Base-by-base conservation (phyloP, 2,797 vertebrate species). In the Cynopterus sphinx region DNA sequence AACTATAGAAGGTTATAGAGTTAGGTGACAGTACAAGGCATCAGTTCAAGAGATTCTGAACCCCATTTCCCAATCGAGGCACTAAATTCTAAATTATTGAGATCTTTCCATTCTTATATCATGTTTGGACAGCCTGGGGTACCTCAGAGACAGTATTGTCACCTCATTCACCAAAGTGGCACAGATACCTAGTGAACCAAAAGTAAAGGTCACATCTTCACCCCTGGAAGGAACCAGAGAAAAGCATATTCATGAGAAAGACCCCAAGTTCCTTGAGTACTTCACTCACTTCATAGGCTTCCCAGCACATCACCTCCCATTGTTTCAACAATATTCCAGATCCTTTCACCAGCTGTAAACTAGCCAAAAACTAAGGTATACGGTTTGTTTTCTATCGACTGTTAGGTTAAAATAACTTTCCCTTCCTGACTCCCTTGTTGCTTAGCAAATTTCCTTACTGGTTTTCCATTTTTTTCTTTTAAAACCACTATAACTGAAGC, bases 401-500 rank as follows among this genome's bases (percentile, higher is more conserved):
- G 7, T 83, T 71, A 89, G 36, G 68, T 91, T 94, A 90, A 97
- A 97, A 92, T 92, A 96, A 96, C 78, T 81, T 77, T 96, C 43
- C n/a, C 21, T 92, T 91, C 74, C 74, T 91, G 82, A 88, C 31
- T 96, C 78, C 9, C 61, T 86, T 68, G 74, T 94, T 96, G 85
- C 70, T 87, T 87, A 87, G 82, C 68, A 91, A 95, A 93, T 55
- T 33, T 79, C 41, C 61, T 82, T 96, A 65, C 63, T 75, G 24
- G 12, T 89, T 97, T 98, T 97, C 97, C 95, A 97, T 97, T 90
- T 97, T 98, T 97, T 86, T 86, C 98, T 98, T 98, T 97, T 97
- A 98, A 98, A 98, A 92, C 87, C 92, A 1, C 96, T 94, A 96
- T 97, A 97, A 97, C 94, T 95, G 95, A 91, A 87, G 93, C 96